Percentiles rank a stretch among this genome's conserved stretches.
Evolutionary conservation across 2,797 vertebrate species (phyloP).

Genomic region (Silurus lanzhouensis): DNA sequence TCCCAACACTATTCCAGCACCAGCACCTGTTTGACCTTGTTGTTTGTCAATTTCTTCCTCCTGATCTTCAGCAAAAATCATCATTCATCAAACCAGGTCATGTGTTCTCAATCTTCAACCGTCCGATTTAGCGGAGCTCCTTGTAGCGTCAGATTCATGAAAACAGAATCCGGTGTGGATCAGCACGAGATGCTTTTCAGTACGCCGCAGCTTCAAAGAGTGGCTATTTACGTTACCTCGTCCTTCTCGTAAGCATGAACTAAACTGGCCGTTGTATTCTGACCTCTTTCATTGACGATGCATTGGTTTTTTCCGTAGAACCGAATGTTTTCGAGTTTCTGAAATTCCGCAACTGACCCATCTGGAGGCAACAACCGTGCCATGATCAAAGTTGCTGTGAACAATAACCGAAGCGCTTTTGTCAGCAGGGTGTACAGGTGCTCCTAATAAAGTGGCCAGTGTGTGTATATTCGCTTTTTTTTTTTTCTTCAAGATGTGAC

Average conservation of each 20-base stretch:
- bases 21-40: not conserved
- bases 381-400: slow-evolving; percentile 10
- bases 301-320: no score
- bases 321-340: not conserved
- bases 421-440: slow-evolving; percentile 3
- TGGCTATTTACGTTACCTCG: not conserved
- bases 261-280: not conserved
- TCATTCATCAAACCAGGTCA: not conserved
- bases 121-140: no score
- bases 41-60: not conserved
- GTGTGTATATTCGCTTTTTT: not conserved
- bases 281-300: not conserved
- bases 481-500: not conserved
- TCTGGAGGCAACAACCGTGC: slow-evolving; percentile 19
- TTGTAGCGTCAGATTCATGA: not conserved
- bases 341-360: not conserved
- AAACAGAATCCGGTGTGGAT: not conserved
- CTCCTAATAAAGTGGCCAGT: not conserved
- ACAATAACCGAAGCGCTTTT: not conserved
- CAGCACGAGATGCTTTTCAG: not conserved
- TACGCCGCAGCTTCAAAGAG: not conserved
- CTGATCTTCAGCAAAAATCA: not conserved
- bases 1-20: not conserved
- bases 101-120: not conserved
- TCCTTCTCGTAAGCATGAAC: not conserved